Percentiles rank a stretch among this genome's conserved stretches.
Evolutionary conservation across 2,113 vertebrate genomes (phyloP).

Genomic region (Rhinoderma darwinii): DNA sequence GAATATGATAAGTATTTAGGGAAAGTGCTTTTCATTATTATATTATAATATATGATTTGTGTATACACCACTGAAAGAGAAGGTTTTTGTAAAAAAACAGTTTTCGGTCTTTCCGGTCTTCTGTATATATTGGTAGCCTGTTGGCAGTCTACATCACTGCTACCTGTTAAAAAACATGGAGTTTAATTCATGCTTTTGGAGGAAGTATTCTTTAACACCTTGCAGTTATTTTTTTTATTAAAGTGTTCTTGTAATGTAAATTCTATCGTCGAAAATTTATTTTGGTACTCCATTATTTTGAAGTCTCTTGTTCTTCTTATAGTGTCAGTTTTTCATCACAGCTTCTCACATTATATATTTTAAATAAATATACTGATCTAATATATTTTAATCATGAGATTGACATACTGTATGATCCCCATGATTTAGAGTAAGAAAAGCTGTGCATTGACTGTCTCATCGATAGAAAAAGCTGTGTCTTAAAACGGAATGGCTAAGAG

Average conservation of each 20-base stretch:
- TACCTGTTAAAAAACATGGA: no score
- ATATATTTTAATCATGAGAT: constrained; percentile 15
- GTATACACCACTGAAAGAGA: not conserved
- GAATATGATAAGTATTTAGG: not conserved
- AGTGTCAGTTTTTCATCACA: not conserved
- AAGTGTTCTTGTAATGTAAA: no score
- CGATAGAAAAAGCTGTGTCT: constrained; percentile 2
- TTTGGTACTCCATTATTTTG: not conserved
- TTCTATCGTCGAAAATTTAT: no score
- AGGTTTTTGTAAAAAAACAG: not conserved
- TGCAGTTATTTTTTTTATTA: no score
- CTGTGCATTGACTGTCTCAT: not conserved
- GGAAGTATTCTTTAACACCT: no score
- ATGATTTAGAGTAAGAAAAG: not conserved
- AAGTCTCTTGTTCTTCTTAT: not conserved
- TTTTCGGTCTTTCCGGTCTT: no score
- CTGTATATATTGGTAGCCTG: no score
- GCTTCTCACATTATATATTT: not conserved
- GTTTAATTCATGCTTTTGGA: no score
- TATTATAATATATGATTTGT: no score
- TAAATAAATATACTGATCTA: not conserved
- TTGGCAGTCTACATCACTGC: no score
- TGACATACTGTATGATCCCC: not conserved
- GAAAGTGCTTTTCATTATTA: no score
- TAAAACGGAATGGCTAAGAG: no score